Evolutionary conservation across 2,113 vertebrate genomes (phyloP), one percentile per base, ranked within the genome.

Genomic region (Myrmophylax atrothorax): DNA sequence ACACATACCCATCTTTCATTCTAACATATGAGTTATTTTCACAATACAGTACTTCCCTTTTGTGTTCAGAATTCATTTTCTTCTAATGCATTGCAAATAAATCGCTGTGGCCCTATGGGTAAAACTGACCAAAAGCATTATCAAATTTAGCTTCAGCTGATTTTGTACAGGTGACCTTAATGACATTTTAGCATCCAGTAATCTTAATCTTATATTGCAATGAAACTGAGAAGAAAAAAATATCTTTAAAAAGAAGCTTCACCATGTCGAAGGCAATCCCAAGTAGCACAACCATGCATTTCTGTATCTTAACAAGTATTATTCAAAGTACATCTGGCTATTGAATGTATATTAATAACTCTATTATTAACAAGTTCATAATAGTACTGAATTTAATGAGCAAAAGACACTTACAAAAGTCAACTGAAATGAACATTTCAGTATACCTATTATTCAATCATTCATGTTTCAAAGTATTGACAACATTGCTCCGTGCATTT

Each of bases 261-360:
- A 31, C 7, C 17, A 70, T 3, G 14, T 64, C n/a, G 73, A 76
- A 85, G 14, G 68, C 66, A 64, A 38, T 37, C 33, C 33, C 52
- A 84, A 52, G 37, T 28, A 76, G 55, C 19, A 52, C 18, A 68
- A 35, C 16, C 38, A 20, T 60, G 78, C 50, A 58, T 35, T 90
- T 83, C 18, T 7, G 10, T 35, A 53, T 46, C 64, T 76, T 53
- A 88, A 38, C n/a, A 83, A 64, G 46, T 31, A 46, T 33, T 90
- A 28, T 81, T 94, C 76, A 79, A 87, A 84, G 76, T 87, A 94
- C 29, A 91, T 72, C 53, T 91, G 59, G 72, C 85, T 52, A 28
- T n/a, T 93, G 75, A 95, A 93, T 56, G 82, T 50, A 74, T 58
- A 47, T 66, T 58, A 80, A 85, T 77, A 62, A 46, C 14, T 67